These are phyloP conservation scores for Sialis fuliginosa DNA, from an alignment of 2,888 invertebrate genomes.

Conservation along the genomic window DNA sequence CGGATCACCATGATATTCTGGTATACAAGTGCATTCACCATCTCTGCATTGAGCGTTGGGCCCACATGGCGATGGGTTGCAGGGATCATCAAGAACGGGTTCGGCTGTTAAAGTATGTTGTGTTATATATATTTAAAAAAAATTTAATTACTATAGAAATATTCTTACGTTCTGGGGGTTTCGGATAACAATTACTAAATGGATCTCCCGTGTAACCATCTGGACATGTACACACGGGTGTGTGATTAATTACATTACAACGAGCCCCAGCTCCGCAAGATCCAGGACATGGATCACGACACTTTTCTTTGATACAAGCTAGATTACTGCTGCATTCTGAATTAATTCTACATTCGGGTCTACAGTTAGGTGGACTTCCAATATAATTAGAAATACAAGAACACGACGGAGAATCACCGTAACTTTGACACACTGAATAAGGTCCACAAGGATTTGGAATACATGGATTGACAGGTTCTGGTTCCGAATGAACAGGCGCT, in stretches of 20 bases:
- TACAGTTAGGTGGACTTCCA: slow-evolving; percentile 40
- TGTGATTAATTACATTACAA: slow-evolving; percentile 50
- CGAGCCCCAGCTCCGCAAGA: slow-evolving; percentile 49
- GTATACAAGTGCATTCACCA: slow-evolving; percentile 25
- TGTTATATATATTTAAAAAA: slow-evolving; percentile 3
- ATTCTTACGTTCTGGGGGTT: slow-evolving; percentile 13
- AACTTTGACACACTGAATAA: slow-evolving; percentile 36
- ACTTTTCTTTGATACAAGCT: slow-evolving; percentile 61
- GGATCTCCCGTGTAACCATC: slow-evolving; percentile 57
- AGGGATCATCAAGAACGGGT: slow-evolving; percentile 28
- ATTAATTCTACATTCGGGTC: slow-evolving; percentile 52
- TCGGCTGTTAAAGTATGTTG: slow-evolving; percentile 10
- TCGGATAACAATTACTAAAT: slow-evolving; percentile 33
- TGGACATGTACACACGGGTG: slow-evolving; percentile 54
- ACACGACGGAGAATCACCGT: slow-evolving; percentile 41
- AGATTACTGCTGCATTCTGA: slow-evolving; percentile 56
- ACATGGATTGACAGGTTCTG: slow-evolving; percentile 23
- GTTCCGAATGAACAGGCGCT: slow-evolving; percentile 4
- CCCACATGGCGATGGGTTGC: slow-evolving; percentile 46
- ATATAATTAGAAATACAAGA: slow-evolving; percentile 30
- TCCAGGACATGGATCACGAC: slow-evolving; percentile 66
- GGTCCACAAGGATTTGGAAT: slow-evolving; percentile 32
- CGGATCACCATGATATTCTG: slow-evolving; percentile 27
- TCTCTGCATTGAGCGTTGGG: slow-evolving; percentile 48
- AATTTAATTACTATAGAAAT: slow-evolving; percentile 19